phyloP scores from a whole-genome alignment of 2,888 invertebrate genomes.

The Cloeon dipterum region DNA sequence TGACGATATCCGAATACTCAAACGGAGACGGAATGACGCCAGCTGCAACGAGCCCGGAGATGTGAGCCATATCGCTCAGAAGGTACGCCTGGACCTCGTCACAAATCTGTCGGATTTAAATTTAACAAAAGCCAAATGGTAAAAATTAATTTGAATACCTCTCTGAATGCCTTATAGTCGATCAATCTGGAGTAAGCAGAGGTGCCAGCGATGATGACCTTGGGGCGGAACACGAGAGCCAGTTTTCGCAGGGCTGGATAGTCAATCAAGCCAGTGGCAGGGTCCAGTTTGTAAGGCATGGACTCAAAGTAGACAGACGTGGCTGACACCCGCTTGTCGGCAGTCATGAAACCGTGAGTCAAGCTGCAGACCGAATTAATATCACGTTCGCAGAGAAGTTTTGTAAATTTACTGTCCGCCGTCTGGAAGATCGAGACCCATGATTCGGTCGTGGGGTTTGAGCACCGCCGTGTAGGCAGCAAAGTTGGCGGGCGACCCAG shows the following conservation, averaged over 20 bases:
- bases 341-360: conserved; percentile 26
- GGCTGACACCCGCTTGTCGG: conserved; percentile 27
- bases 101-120: conserved; percentile 16
- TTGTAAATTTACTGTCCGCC: conserved; percentile 24
- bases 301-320: conserved; percentile 35
- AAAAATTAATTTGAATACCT: conserved; percentile 10
- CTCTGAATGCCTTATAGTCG: conserved; percentile 24
- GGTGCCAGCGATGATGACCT: conserved; percentile 28
- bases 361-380: conserved; percentile 10
- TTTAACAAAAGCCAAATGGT: background rate
- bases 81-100: conserved; percentile 24
- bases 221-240: conserved; percentile 27
- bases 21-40: conserved; percentile 28
- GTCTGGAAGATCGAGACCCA: conserved; percentile 33
- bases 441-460: conserved; percentile 30
- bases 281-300: conserved; percentile 29
- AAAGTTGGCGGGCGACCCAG: conserved; percentile 34
- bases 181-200: conserved; percentile 24
- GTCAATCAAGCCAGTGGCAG: conserved; percentile 27
- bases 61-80: conserved; percentile 36
- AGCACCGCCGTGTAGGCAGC: conserved; percentile 29
- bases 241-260: conserved; percentile 25
- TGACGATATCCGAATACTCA: conserved; percentile 30
- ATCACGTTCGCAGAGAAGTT: background rate
- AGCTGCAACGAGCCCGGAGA: conserved; percentile 30